phyloP scores from a whole-genome alignment of 1,140 invertebrate species.

The Drosophila elegans region DNA sequence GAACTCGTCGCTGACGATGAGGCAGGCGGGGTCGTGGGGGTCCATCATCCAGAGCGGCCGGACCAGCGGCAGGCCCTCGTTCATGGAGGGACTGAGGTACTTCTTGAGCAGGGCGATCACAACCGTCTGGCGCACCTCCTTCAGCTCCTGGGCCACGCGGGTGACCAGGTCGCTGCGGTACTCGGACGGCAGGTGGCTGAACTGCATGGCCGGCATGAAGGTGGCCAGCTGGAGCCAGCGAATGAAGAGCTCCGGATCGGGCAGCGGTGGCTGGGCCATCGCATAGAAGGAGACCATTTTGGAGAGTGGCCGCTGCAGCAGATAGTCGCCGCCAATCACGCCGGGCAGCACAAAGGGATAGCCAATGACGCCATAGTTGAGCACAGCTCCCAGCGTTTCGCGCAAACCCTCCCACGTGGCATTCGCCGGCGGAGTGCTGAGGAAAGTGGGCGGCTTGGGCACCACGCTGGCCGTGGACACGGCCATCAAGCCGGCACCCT shows the following conservation, averaged over 20 bases:
- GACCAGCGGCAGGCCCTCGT: constrained; percentile 93
- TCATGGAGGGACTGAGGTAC: constrained; percentile 90
- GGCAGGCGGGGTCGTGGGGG: constrained; percentile 91
- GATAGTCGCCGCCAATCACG: constrained; percentile 93
- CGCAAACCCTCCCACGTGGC: constrained; percentile 96
- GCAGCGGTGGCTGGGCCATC: constrained; percentile 85
- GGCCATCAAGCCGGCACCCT: constrained; percentile 90
- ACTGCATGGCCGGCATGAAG: constrained; percentile 96
- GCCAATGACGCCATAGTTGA: constrained; percentile 94
- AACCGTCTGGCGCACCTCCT: constrained; percentile 90
- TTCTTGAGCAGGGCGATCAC: constrained; percentile 91
- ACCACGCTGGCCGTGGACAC: constrained; percentile 92
- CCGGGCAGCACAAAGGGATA: constrained; percentile 97
- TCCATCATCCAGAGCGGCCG: constrained; percentile 97
- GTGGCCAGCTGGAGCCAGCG: constrained; percentile 97
- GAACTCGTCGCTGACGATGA: constrained; percentile 94
- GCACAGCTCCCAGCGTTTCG: constrained; percentile 87
- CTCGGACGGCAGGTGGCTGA: constrained; percentile 94
- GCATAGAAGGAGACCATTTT: constrained; percentile 83
- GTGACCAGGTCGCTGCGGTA: constrained; percentile 91
- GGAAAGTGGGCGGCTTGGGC: constrained; percentile 93
- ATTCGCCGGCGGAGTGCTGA: constrained; percentile 93
- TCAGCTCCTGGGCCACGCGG: constrained; percentile 91
- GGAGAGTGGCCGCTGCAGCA: constrained; percentile 61
- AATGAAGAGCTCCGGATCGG: constrained; percentile 95